Conservation (phyloP, 2,888 invertebrate genomes). For the Hirtodrosophila confusa region DNA sequence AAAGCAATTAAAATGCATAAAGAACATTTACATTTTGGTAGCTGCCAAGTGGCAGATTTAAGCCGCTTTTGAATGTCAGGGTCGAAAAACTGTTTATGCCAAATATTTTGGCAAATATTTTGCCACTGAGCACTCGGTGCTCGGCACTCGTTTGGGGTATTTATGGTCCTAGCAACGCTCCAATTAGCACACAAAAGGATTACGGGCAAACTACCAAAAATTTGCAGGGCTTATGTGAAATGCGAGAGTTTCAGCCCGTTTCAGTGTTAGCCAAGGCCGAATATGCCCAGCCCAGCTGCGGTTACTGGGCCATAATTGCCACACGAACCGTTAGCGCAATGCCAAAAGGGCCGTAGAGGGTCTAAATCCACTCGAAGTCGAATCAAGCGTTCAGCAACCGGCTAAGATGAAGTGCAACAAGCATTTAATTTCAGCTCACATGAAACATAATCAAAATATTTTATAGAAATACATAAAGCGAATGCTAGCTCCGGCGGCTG, state of each 20-base stretch:
- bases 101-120: slow-evolving; percentile 55
- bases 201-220: slow-evolving; percentile 61
- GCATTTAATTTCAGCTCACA: slow-evolving; percentile 66
- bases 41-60: slow-evolving; percentile 57
- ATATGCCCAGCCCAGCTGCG: slow-evolving; percentile 33
- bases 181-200: slow-evolving; percentile 76
- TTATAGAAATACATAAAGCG: slow-evolving; percentile 70
- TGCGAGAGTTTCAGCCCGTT: slow-evolving; percentile 21
- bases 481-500: slow-evolving; percentile 26
- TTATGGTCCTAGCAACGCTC: slow-evolving; percentile 66
- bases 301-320: slow-evolving; percentile 59
- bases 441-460: slow-evolving; percentile 64
- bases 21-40: slow-evolving; percentile 55
- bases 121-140: slow-evolving; percentile 6
- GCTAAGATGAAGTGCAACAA: slow-evolving; percentile 53
- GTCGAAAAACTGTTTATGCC: slow-evolving; percentile 56
- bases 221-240: slow-evolving; percentile 32
- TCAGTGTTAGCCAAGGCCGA: slow-evolving; percentile 35
- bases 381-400: slow-evolving; percentile 31
- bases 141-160: slow-evolving; percentile 35
- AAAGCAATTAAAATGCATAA: slow-evolving; percentile 49
- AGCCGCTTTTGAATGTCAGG: slow-evolving; percentile 57
- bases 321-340: slow-evolving; percentile 21
- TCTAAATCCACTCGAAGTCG: slow-evolving; percentile 41
- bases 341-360: background rate